Evolutionary conservation across 2,113 vertebrate genomes (phyloP), one percentile per base, ranked within the genome.

Genomic region (Chaetodon trifascialis): DNA sequence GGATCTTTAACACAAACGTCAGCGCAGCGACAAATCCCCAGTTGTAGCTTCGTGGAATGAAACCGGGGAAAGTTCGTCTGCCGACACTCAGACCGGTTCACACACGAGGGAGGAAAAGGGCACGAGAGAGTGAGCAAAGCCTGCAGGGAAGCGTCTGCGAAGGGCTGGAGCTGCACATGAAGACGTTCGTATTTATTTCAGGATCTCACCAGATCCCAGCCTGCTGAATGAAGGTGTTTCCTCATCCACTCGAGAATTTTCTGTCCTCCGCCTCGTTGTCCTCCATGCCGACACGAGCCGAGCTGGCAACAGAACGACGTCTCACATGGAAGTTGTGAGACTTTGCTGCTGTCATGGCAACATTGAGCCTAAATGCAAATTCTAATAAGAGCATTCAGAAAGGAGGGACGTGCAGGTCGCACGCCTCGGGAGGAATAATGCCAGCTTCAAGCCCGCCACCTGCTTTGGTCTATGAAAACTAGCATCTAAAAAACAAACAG

Each of bases 301-400:
- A 67, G 52, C 51, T n/a, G 3, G 44, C 36, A 52, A 62, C n/a
- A 55, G 40, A 16, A n/a, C 63, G 56, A 80, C 66, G 40, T 66
- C 63, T 82, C 40, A 38, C n/a, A 80, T 70, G n/a, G 77, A 77
- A 80, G 52, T 73, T 76, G 69, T 55, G 56, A 36, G 78, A 67
- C 69, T 70, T 49, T 30, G 71, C 8, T 76, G 79, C 82, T 87
- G 79, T 76, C 82, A 87, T 85, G 79, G 76, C 82, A 87, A 89
- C 82, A 40, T 38, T 30, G 54, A 71, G 40, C 30, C 75, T 15
- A 64, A 74, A 79, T 79, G 42, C 42, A 71, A 78, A 86, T 73
- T 55, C 30, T 30, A 76, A 64, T 73, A 65, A 60, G 54, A 81
- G 56, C 30, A 60, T 86, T 78, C 40, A 77, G 76, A 87, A 77